These are phyloP conservation scores for Pseudorectes ferrugineus DNA, from an alignment of 2,113 vertebrate species.

Conservation along the genomic window DNA sequence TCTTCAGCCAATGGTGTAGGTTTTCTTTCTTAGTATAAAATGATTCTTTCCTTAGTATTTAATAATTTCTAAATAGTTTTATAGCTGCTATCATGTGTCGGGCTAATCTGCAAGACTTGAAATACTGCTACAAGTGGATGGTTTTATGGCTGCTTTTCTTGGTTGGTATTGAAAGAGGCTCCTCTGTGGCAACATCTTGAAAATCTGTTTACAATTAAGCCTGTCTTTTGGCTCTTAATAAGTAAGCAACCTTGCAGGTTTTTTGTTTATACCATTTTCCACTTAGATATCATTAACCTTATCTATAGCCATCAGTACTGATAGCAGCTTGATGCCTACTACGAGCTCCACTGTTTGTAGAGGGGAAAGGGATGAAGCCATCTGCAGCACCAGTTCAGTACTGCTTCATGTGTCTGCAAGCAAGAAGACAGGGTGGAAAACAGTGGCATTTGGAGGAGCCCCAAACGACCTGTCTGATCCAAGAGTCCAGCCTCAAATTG, in stretches of 20 bases:
- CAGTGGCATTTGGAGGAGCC: not conserved
- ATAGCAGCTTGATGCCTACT: not conserved
- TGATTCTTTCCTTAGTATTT: not conserved
- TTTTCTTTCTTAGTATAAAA: not conserved
- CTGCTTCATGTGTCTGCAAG: not conserved
- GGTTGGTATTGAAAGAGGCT: not conserved
- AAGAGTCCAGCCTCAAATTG: not conserved
- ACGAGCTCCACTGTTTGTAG: not conserved
- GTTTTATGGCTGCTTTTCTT: not conserved
- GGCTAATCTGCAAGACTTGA: not conserved
- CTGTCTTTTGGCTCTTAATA: not conserved
- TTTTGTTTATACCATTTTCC: not conserved
- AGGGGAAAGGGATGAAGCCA: not conserved
- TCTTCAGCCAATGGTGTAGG: not conserved
- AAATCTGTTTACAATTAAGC: not conserved
- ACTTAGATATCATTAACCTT: not conserved
- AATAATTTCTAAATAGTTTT: not conserved
- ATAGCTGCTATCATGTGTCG: not conserved
- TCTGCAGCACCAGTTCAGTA: not conserved
- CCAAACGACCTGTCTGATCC: not conserved
- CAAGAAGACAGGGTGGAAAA: not conserved
- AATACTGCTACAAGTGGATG: not conserved
- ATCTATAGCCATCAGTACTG: not conserved
- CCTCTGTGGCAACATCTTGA: not conserved
- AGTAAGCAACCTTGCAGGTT: not conserved